phyloP scores from a whole-genome alignment of 2,888 invertebrate species.

The Blera fallax region DNA sequence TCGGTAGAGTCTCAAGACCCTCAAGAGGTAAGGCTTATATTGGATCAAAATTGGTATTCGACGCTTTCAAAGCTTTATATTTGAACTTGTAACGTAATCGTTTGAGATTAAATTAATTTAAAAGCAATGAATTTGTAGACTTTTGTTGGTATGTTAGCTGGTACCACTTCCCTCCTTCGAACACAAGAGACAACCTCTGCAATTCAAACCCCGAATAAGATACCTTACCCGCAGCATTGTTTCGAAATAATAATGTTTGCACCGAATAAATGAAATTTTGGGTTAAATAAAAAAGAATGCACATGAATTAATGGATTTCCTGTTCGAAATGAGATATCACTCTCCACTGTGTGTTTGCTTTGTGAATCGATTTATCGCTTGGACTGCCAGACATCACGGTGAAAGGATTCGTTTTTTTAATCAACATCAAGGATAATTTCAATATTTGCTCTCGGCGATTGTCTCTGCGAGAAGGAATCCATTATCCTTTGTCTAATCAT shows the following conservation, averaged over 20 bases:
- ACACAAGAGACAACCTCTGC: neutral
- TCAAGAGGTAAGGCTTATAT: no score
- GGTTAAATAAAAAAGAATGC: conserved; percentile 1
- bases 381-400: conserved; percentile 14
- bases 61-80: no score
- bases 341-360: conserved; percentile 20
- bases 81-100: no score
- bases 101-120: no score
- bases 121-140: no score
- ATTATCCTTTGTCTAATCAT: conserved; percentile 5
- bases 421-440: conserved; percentile 42
- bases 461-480: neutral
- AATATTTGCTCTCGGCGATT: conserved; percentile 47
- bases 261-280: conserved; percentile 28
- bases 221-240: neutral
- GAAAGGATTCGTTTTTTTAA: conserved; percentile 24
- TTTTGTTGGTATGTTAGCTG: no score
- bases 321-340: neutral
- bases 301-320: neutral
- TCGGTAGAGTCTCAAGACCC: no score
- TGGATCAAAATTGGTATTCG: no score
- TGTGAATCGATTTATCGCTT: conserved; percentile 36
- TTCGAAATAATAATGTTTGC: conserved; percentile 58
- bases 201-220: neutral
- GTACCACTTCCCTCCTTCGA: neutral